Percentiles rank a stretch among this genome's conserved stretches.
Evolutionary conservation across 2,888 invertebrate species (phyloP).

Genomic region (Augiades crinisus): DNA sequence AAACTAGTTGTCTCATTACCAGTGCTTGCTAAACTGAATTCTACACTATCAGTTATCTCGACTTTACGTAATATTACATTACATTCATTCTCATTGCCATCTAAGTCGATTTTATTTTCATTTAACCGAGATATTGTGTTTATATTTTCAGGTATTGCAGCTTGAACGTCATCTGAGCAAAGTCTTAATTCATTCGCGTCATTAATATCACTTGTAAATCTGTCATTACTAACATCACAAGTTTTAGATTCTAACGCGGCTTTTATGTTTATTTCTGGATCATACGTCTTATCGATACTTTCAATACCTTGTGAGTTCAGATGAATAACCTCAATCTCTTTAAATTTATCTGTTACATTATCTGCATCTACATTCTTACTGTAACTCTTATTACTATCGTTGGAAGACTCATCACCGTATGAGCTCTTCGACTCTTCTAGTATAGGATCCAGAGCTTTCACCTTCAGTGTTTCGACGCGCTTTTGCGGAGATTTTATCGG

Average conservation of each 20-base stretch:
- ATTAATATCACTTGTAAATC: no score
- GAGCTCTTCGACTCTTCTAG: conserved; percentile 73
- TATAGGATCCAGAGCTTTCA: conserved; percentile 61
- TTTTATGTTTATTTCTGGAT: no score
- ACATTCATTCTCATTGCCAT: neutral
- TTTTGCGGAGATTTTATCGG: conserved; percentile 55
- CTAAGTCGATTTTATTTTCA: neutral
- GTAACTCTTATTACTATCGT: conserved; percentile 36
- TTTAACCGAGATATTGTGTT: no score
- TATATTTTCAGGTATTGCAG: no score
- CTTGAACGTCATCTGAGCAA: no score
- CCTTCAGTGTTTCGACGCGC: conserved; percentile 39
- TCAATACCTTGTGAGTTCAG: no score
- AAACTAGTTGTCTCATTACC: conserved; percentile 48
- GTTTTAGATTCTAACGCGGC: no score
- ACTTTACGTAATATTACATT: no score
- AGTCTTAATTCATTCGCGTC: no score
- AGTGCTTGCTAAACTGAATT: conserved; percentile 6
- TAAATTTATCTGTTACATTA: neutral
- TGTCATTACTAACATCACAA: no score
- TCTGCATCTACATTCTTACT: neutral
- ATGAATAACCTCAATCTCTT: neutral
- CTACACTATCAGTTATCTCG: no score
- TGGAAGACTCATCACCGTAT: conserved; percentile 55
- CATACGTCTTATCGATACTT: no score